Evolutionary conservation across 1,140 invertebrate genomes (phyloP).

Genomic region (Apolygus lucorum): DNA sequence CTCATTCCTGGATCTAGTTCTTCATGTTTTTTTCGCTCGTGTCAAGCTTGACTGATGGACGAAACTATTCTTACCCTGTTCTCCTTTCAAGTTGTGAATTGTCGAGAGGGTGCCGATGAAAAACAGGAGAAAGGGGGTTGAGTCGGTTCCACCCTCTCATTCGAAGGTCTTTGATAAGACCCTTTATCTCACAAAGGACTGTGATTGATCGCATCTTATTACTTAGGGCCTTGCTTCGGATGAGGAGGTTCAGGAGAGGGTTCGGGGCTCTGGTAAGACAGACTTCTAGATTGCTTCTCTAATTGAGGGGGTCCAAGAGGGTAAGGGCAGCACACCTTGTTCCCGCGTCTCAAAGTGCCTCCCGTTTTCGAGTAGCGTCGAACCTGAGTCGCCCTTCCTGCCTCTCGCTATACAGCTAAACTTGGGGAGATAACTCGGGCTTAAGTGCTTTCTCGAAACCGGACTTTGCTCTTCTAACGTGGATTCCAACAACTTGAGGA

Average conservation of each 20-base stretch:
- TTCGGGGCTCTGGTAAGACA: neutral
- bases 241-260: neutral
- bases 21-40: too few relatives aligned
- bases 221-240: constrained; percentile 7
- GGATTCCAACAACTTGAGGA: too few relatives aligned
- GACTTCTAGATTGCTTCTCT: neutral
- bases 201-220: constrained; percentile 19
- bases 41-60: too few relatives aligned
- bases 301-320: neutral
- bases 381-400: too few relatives aligned
- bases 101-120: neutral
- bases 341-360: neutral
- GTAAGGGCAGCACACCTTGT: neutral
- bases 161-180: constrained; percentile 14
- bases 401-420: too few relatives aligned
- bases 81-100: constrained; percentile 6
- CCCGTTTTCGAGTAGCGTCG: neutral
- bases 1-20: too few relatives aligned
- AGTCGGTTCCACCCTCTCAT: neutral
- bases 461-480: too few relatives aligned
- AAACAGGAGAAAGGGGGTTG: neutral
- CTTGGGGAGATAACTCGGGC: too few relatives aligned
- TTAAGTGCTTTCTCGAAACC: too few relatives aligned
- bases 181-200: constrained; percentile 18
- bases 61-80: too few relatives aligned